These are phyloP conservation scores for Sinonovacula constricta DNA, from an alignment of 1,140 invertebrate genomes.

Conservation along the genomic window DNA sequence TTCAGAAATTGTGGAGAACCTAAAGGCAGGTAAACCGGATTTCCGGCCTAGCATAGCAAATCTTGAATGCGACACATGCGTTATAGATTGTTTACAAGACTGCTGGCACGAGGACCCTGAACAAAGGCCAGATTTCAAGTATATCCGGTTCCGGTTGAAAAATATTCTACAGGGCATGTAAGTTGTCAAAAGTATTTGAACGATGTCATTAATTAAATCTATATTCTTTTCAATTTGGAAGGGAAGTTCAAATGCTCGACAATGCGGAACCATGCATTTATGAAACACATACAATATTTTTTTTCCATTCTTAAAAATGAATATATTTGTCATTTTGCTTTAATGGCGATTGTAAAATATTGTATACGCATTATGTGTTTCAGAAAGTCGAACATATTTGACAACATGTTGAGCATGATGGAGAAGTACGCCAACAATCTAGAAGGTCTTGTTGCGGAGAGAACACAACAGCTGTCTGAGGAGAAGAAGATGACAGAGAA, in stretches of 20 bases:
- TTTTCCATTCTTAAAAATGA: no score
- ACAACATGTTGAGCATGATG: slow-evolving; percentile 97
- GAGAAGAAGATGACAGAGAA: slow-evolving; percentile 97
- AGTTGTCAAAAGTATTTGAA: no score
- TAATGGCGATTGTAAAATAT: background rate
- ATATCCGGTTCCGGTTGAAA: slow-evolving; percentile 59
- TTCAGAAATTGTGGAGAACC: slow-evolving; percentile 67
- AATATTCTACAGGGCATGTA: slow-evolving; percentile 63
- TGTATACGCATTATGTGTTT: slow-evolving; percentile 19
- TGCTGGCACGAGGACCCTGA: slow-evolving; percentile 78
- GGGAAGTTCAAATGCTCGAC: no score
- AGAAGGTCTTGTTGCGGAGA: slow-evolving; percentile 91
- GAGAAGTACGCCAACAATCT: slow-evolving; percentile 97
- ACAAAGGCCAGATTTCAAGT: slow-evolving; percentile 77
- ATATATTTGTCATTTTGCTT: slow-evolving; percentile 96
- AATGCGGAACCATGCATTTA: no score
- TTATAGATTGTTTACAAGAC: slow-evolving; percentile 67
- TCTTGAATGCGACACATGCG: slow-evolving; percentile 59
- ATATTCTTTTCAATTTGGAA: no score
- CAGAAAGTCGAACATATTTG: slow-evolving; percentile 95
- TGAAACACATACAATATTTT: no score
- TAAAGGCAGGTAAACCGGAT: slow-evolving; percentile 46
- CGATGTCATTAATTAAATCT: no score
- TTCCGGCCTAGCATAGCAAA: slow-evolving; percentile 64
- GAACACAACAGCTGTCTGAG: slow-evolving; percentile 93